A percentile compares a stretch with the other conserved stretches of the same genome.
Evolutionary conservation across 2,797 vertebrate genomes (phyloP).

Genomic region (Tamandua tetradactyla): DNA sequence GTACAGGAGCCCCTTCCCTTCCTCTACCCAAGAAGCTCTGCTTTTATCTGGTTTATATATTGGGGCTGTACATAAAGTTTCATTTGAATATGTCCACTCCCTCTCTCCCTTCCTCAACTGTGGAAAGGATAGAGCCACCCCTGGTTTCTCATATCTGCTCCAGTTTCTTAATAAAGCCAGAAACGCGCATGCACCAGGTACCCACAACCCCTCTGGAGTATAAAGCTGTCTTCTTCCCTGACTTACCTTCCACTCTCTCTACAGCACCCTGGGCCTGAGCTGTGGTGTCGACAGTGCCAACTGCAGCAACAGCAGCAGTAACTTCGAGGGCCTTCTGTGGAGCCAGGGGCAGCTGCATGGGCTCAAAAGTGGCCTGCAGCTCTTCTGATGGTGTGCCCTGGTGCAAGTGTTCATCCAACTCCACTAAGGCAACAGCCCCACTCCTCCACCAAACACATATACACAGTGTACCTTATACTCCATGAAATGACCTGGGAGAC

Average conservation of each 20-base stretch:
- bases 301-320: slow-evolving; percentile 40
- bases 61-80: slow-evolving; percentile 42
- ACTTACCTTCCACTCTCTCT: slow-evolving; percentile 48
- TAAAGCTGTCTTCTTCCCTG: slow-evolving; percentile 15
- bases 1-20: background rate
- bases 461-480: slow-evolving; percentile 16
- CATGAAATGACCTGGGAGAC: slow-evolving; percentile 17
- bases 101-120: background rate
- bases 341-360: slow-evolving; percentile 86
- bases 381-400: slow-evolving; percentile 82
- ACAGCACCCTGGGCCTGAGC: slow-evolving; percentile 80
- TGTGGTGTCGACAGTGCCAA: slow-evolving; percentile 57
- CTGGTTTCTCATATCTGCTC: slow-evolving; percentile 40
- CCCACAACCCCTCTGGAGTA: background rate
- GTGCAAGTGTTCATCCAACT: slow-evolving; percentile 41
- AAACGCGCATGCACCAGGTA: background rate
- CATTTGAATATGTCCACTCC: slow-evolving; percentile 43
- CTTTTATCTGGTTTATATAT: slow-evolving; percentile 27
- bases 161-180: slow-evolving; percentile 44
- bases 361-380: slow-evolving; percentile 86
- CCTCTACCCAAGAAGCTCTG: background rate
- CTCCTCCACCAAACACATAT: no score
- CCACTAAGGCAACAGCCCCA: background rate
- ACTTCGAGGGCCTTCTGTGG: slow-evolving; percentile 84
- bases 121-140: background rate